Conservation (phyloP, 2,888 invertebrate genomes). For the Scaptomyza tumidula region DNA sequence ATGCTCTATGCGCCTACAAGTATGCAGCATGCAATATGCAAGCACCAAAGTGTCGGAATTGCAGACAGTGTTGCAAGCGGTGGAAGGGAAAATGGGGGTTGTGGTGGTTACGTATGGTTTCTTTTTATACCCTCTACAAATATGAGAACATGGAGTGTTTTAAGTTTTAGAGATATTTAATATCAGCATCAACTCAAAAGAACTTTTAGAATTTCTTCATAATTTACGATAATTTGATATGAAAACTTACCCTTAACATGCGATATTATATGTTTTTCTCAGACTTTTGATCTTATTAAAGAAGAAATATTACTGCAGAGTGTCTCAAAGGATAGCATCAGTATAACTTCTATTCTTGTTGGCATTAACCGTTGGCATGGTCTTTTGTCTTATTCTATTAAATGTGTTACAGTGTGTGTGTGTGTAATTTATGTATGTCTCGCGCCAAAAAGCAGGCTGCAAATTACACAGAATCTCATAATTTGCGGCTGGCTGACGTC, state of each 20-base stretch:
- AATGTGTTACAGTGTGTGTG: slow-evolving; percentile 15
- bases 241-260: background rate
- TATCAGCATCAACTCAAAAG: background rate
- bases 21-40: slow-evolving; percentile 48
- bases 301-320: background rate
- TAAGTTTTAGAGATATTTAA: background rate
- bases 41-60: slow-evolving; percentile 27
- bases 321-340: background rate
- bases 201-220: background rate
- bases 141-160: background rate
- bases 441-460: slow-evolving; percentile 48
- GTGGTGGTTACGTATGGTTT: background rate
- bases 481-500: slow-evolving; percentile 36
- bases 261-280: too few species aligned
- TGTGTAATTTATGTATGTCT: slow-evolving; percentile 56
- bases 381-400: slow-evolving; percentile 14
- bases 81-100: background rate
- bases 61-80: slow-evolving; percentile 1
- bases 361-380: slow-evolving; percentile 23
- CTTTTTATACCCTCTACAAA: slow-evolving; percentile 2
- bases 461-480: slow-evolving; percentile 55
- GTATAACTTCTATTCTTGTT: slow-evolving; percentile 11
- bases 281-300: background rate
- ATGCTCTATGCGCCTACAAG: slow-evolving; percentile 55
- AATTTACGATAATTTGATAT: background rate